phyloP scores from a whole-genome alignment of 2,888 invertebrate genomes.

The Drosophila histrio region DNA sequence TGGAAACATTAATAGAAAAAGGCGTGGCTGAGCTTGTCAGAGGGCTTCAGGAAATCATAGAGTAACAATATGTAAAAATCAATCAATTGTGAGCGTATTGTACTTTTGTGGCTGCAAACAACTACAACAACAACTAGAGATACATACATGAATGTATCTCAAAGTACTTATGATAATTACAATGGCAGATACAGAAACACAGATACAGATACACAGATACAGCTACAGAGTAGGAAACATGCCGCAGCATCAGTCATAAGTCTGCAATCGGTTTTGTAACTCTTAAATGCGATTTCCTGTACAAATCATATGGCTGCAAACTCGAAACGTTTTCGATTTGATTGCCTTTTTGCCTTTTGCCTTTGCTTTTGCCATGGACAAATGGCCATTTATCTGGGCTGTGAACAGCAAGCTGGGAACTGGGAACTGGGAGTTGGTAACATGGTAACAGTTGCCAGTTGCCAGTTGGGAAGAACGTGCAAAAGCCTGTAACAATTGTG shows the following conservation, averaged over 20 bases:
- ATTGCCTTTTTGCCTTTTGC: slow-evolving; percentile 32
- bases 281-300: slow-evolving; percentile 72
- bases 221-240: slow-evolving; percentile 1
- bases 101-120: slow-evolving; percentile 34
- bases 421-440: slow-evolving; percentile 7
- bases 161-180: slow-evolving; percentile 77
- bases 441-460: slow-evolving; percentile 5
- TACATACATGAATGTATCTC: slow-evolving; percentile 24
- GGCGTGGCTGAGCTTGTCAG: slow-evolving; percentile 70
- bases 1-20: slow-evolving; percentile 75
- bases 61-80: slow-evolving; percentile 58
- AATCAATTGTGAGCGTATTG: slow-evolving; percentile 70
- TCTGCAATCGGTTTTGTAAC: slow-evolving; percentile 44
- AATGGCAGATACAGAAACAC: slow-evolving; percentile 42
- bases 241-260: slow-evolving; percentile 39
- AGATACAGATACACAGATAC: slow-evolving; percentile 5
- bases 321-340: slow-evolving; percentile 67
- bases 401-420: slow-evolving; percentile 28
- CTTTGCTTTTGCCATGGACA: slow-evolving; percentile 38
- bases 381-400: slow-evolving; percentile 68
- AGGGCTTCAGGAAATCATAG: slow-evolving; percentile 56
- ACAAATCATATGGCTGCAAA: slow-evolving; percentile 67
- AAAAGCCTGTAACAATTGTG: slow-evolving; percentile 46
- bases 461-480: slow-evolving; percentile 23
- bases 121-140: too few relatives aligned